phyloP scores from a whole-genome alignment of 2,113 vertebrate genomes.

The Corythornis madagascariensis region DNA sequence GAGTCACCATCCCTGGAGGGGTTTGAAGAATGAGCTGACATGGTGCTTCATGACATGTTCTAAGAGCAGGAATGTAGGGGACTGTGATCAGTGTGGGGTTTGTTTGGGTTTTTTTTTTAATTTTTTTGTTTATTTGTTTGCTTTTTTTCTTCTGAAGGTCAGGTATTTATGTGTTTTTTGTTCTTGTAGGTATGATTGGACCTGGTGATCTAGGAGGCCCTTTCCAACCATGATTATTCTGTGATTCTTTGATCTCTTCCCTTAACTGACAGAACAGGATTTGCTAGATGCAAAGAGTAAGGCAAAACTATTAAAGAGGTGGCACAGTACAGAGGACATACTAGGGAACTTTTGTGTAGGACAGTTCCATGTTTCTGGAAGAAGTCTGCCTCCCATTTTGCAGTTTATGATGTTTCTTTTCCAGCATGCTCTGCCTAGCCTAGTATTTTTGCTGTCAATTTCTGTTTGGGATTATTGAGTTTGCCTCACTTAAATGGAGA shows the following conservation, averaged over 20 bases:
- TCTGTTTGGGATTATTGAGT: not conserved
- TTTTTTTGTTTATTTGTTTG: too few relatives aligned
- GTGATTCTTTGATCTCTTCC: not conserved
- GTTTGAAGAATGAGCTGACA: too few relatives aligned
- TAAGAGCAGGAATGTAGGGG: too few relatives aligned
- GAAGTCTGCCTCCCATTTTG: not conserved
- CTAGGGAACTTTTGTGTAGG: not conserved
- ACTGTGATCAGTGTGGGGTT: too few relatives aligned
- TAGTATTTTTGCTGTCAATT: not conserved
- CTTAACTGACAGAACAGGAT: not conserved
- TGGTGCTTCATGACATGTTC: too few relatives aligned
- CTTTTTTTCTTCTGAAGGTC: too few relatives aligned
- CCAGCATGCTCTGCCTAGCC: not conserved
- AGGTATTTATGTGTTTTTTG: too few relatives aligned
- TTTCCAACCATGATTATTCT: too few relatives aligned
- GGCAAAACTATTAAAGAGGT: not conserved
- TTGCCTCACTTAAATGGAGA: not conserved
- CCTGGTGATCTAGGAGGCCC: too few relatives aligned
- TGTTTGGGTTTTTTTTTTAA: too few relatives aligned
- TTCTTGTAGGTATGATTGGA: too few relatives aligned
- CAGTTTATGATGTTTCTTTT: not conserved
- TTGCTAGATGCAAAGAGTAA: not conserved
- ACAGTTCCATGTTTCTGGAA: not conserved
- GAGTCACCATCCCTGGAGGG: too few relatives aligned
- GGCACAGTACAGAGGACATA: not conserved